Evolutionary conservation across 2,113 vertebrate species (phyloP), one percentile per base, ranked within the genome.

Genomic region (Sphaerodactylus townsendi): DNA sequence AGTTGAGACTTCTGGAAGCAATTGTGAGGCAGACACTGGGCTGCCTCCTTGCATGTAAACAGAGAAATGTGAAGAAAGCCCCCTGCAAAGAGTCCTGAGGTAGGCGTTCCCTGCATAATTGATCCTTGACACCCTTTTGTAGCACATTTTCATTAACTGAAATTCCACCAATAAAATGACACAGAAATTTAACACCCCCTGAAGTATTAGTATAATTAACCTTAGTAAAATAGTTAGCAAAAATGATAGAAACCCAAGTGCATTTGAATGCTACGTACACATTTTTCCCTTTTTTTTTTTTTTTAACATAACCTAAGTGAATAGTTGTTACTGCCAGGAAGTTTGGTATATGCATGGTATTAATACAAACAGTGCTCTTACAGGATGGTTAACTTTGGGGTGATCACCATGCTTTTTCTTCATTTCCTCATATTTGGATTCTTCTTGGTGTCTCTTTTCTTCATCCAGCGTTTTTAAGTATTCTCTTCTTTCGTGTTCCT

Each of bases 321-420:
- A 82, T 17, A 86, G 79, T 69, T 39, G 21, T 85, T 64, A 62
- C 59, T 75, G 93, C 82, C 59, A 62, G 33, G 87, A 83, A 93
- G 39, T 39, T 81, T 50, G n/a, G n/a, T 28, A 82, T 39, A 75
- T 0, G 0, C 35, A 83, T 53, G 5, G 65, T 82, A 72, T 85
- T 35, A 28, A 44, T 69, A 79, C 2, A 82, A 72, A 50, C 2
- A 59, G 21, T 37, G 11, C 90, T 33, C 97, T 96, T 95, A 99
- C 99, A 13, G 99, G 99, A 89, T 99, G 98, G 90, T 99, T 99
- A 91, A 99, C 95, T 96, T 99, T 99, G 65, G 98, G 99, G 80
- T 99, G 98, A 91, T 98, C 96, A 39, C 96, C 97, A 59, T 99
- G 99, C 82, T 98, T 99, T 95, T 97, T 99, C 96, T 95, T 99